Evolutionary conservation across 2,113 vertebrate species (phyloP), one percentile per base, ranked within the genome.

Genomic region (Guaruba guarouba): DNA sequence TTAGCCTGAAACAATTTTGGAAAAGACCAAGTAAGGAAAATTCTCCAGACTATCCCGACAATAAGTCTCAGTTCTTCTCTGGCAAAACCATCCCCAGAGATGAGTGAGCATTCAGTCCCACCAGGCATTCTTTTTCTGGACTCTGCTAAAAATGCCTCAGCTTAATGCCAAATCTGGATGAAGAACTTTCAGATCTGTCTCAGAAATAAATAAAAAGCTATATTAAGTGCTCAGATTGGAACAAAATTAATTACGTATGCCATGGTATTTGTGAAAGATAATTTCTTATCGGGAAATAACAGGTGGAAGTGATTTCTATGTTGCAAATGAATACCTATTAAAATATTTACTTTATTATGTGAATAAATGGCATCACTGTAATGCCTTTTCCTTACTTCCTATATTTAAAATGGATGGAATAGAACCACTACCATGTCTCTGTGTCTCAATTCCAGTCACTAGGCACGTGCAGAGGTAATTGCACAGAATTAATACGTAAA

Each of bases 21-120:
- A 96, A 93, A 96, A 78, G 61, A 51, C 15, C 49, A 86, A 82
- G 81, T 52, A 94, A 86, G 69, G 59, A 95, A 97, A 95, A 89
- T 83, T 93, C 61, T 95, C 90, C 79, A 92, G 88, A 81, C 29
- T 80, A 48, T 17, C 29, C 51, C 64, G 73, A 94, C 64, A 90
- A 88, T 75, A 67, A 92, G 27, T 29, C 59, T 54, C 64, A 90
- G 61, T 78, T 92, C 46, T 93, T 74, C 88, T 88, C 85, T 96
- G 90, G 92, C 75, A 91, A 88, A 94, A 93, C 15, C 23, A 77
- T 37, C 46, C 49, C 67, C 35, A 90, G 54, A 73, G 49, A 88
- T 69, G 54, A 91, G 51, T 43, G 63, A 77, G 43, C 14, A 55
- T 48, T 93, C 71, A 77, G 6, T 48, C 48, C 86, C 64, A 73